Evolutionary conservation across 2,888 invertebrate species (phyloP).

Genomic region (Achlya flavicornis): DNA sequence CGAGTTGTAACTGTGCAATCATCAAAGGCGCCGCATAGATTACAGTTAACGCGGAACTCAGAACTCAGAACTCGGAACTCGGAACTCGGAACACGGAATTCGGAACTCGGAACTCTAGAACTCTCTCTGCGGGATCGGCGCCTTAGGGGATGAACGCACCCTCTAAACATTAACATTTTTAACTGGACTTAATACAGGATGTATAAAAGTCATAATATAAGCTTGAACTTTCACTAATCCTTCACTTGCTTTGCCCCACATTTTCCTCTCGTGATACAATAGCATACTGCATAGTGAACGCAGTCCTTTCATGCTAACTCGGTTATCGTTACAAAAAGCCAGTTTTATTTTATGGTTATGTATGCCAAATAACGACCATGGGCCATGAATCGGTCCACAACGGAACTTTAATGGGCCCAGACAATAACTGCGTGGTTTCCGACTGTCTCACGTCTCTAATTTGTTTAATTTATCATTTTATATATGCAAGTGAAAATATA

Average conservation of each 20-base stretch:
- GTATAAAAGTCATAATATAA: background rate
- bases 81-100: too few species aligned
- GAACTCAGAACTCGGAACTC: too few species aligned
- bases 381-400: slow-evolving; percentile 23
- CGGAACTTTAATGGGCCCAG: slow-evolving; percentile 35
- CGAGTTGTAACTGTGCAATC: too few species aligned
- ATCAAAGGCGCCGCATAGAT: too few species aligned
- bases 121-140: too few species aligned
- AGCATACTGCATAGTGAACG: background rate
- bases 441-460: background rate
- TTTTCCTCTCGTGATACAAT: slow-evolving; percentile 9
- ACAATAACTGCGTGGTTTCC: slow-evolving; percentile 28
- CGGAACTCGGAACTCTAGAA: too few species aligned
- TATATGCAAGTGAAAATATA: background rate
- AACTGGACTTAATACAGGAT: too few species aligned
- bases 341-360: slow-evolving; percentile 32
- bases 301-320: slow-evolving; percentile 6
- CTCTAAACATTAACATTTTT: too few species aligned
- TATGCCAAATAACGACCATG: slow-evolving; percentile 35
- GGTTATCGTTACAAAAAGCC: slow-evolving; percentile 17
- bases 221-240: slow-evolving; percentile 8
- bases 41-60: too few species aligned
- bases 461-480: slow-evolving; percentile 3
- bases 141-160: too few species aligned
- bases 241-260: slow-evolving; percentile 3